Evolutionary conservation across 2,888 invertebrate species (phyloP).

Genomic region (Pherbina coryleti): DNA sequence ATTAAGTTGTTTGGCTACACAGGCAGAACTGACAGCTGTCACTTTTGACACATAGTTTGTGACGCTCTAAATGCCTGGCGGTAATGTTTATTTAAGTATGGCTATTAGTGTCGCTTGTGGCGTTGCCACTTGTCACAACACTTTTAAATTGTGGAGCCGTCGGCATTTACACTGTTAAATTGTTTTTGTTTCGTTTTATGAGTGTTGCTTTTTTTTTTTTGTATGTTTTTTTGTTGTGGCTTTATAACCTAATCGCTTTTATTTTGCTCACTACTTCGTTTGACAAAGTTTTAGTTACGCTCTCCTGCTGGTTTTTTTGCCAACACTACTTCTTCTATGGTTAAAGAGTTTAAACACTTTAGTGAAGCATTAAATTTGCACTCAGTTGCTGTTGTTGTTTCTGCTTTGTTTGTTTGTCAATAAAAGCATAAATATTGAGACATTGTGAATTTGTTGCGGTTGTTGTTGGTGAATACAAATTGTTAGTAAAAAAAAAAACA

Average conservation of each 20-base stretch:
- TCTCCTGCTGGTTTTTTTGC: conserved; percentile 17
- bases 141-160: background rate
- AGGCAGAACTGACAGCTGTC: conserved; percentile 32
- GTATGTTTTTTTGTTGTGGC: background rate
- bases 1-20: no score
- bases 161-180: background rate
- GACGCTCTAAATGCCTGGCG: background rate
- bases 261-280: background rate
- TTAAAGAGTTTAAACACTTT: conserved; percentile 29
- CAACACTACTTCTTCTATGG: conserved; percentile 8
- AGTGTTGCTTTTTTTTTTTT: background rate
- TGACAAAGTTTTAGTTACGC: conserved; percentile 2
- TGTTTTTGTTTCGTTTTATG: background rate
- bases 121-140: background rate
- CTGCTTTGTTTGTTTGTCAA: background rate
- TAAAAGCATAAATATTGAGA: background rate
- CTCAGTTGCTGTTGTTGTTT: background rate
- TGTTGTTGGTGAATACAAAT: no score
- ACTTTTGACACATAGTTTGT: background rate
- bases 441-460: background rate
- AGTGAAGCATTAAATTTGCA: conserved; percentile 31
- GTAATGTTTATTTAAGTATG: background rate
- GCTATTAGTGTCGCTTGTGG: background rate
- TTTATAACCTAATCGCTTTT: background rate
- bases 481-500: no score